phyloP scores from a whole-genome alignment of 2,797 vertebrate species.

The Pseudochromis fuscus region DNA sequence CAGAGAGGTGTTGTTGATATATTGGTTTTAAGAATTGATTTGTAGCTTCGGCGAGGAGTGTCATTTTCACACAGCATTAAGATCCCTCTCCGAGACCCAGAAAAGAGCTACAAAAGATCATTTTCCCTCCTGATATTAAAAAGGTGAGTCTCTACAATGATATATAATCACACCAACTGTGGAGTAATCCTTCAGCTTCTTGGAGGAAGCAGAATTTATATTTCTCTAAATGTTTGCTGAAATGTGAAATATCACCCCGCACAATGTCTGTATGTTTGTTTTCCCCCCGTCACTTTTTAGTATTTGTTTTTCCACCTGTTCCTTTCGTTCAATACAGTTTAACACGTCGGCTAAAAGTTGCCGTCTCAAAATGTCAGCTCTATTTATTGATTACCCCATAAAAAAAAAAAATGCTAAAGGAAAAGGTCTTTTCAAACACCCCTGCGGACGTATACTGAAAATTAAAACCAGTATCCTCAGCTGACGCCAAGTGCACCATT shows the following conservation, averaged over 20 bases:
- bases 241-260: not conserved
- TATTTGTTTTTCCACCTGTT: constrained; percentile 18
- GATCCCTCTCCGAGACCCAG: constrained; percentile 13
- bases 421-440: constrained; percentile 46
- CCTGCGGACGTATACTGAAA: constrained; percentile 14
- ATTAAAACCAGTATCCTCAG: constrained; percentile 13
- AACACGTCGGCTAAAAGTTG: constrained; percentile 26
- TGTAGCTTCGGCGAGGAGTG: constrained; percentile 29
- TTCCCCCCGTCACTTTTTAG: not conserved
- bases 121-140: constrained; percentile 11
- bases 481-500: constrained; percentile 27
- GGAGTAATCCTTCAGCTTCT: constrained; percentile 24
- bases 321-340: constrained; percentile 31
- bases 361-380: constrained; percentile 63
- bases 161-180: constrained; percentile 13
- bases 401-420: constrained; percentile 45
- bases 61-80: constrained; percentile 41
- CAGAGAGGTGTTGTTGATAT: constrained; percentile 35
- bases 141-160: constrained; percentile 22
- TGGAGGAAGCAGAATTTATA: not conserved
- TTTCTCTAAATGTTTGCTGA: constrained; percentile 11
- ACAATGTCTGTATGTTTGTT: not conserved
- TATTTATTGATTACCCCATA: constrained; percentile 49
- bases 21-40: constrained; percentile 52
- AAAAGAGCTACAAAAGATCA: too few species aligned